Conservation (phyloP, 1,140 invertebrate species). For the Temnothorax nylanderi region DNA sequence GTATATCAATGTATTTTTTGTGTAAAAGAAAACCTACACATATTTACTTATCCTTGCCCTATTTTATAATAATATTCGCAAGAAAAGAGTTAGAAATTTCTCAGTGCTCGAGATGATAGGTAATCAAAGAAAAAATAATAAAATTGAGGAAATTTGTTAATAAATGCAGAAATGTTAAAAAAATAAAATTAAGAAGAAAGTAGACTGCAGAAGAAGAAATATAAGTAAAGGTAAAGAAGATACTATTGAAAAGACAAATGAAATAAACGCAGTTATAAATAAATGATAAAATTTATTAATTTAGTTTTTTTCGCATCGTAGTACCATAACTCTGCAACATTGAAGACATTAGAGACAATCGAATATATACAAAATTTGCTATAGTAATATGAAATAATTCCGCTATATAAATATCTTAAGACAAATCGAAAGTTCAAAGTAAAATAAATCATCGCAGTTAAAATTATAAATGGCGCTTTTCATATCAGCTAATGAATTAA, state of each 20-base stretch:
- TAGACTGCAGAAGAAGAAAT: background rate
- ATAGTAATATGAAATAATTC: background rate
- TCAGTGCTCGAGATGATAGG: background rate
- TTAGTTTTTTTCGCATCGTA: background rate
- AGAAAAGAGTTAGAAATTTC: background rate
- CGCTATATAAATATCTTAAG: background rate
- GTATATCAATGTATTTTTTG: constrained; percentile 9
- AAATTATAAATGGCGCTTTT: background rate
- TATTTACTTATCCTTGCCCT: background rate
- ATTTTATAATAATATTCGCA: background rate
- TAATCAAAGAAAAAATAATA: background rate
- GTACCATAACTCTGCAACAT: background rate
- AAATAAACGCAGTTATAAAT: background rate
- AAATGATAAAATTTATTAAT: background rate
- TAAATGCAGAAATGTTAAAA: constrained; percentile 3
- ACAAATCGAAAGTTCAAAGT: background rate
- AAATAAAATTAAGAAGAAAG: background rate
- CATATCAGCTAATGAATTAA: background rate
- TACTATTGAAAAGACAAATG: background rate
- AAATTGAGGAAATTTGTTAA: background rate
- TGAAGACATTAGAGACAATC: background rate
- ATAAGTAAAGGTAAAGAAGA: background rate
- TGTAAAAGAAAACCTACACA: background rate
- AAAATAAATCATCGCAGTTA: background rate
- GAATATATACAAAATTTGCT: background rate